Conservation (phyloP, 2,113 vertebrate species). For the Austrofundulus limnaeus region DNA sequence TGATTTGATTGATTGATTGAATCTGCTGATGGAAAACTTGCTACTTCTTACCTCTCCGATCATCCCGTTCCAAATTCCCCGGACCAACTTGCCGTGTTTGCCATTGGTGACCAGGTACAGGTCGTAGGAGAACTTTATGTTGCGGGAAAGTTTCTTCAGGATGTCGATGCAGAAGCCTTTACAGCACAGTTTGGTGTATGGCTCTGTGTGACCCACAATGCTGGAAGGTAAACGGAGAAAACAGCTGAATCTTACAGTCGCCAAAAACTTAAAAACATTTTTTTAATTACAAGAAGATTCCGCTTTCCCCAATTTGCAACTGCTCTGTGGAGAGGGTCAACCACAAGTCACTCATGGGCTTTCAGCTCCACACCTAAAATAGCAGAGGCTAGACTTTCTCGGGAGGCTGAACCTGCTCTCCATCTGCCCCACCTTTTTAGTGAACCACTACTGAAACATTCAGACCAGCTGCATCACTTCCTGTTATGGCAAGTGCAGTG, state of each 20-base stretch:
- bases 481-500: too few species aligned
- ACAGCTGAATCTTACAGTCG: neutral
- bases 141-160: constrained; percentile 93
- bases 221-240: constrained; percentile 39
- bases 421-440: too few species aligned
- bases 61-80: constrained; percentile 98
- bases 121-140: constrained; percentile 95
- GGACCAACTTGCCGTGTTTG: constrained; percentile 94
- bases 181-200: constrained; percentile 96
- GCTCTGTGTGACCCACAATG: constrained; percentile 82
- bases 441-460: too few species aligned
- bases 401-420: too few species aligned
- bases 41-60: constrained; percentile 89
- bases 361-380: too few species aligned
- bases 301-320: too few species aligned
- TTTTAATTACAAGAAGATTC: too few species aligned
- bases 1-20: neutral
- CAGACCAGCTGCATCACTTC: too few species aligned
- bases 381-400: too few species aligned
- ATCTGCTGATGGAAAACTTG: neutral
- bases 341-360: too few species aligned
- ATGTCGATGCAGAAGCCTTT: constrained; percentile 99
- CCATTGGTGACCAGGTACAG: constrained; percentile 98
- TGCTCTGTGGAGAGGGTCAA: too few species aligned
- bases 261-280: too few species aligned